Base-by-base conservation (phyloP, 2,113 vertebrate genomes). In the Charina bottae region DNA sequence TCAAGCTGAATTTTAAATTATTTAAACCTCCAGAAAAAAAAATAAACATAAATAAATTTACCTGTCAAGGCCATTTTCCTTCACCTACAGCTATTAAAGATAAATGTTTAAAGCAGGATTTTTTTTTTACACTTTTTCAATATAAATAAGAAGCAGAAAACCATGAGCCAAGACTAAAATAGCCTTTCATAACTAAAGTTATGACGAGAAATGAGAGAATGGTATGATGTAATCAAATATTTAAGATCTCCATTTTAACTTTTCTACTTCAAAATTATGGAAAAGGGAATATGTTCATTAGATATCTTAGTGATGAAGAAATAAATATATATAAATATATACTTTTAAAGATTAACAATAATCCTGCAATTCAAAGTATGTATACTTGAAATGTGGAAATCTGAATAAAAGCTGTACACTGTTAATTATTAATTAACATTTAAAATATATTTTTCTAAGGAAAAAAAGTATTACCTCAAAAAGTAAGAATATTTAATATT, bases 51-150 rank as follows among this genome's bases (percentile, higher is more conserved):
- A 96, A 94, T 96, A 95, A 97, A 95, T 97, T 97, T 97, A 97
- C 96, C 96, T 97, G 96, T 97, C 96, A 97, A 96, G 96, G 96
- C 96, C 96, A 96, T 96, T 97, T 97, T 97, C 96, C 96, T 97
- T 97, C 96, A 96, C 96, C 96, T 97, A 97, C 91, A 97, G 95
- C 96, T 97, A 97, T 96, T 96, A 97, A 97, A 97, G 95, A 97
- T 96, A 97, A 97, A 97, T 95, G 96, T 97, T 97, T 97, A 96
- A 97, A 95, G 94, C 95, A 96, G 94, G 93, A 96, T n/a, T 90
- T 95, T 96, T 95, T 96, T 94, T 96, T 96, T 96, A 49, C 96
- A 60, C 94, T 97, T 96, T 90, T 96, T 97, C 91, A 95, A 96
- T 96, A 96, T 91, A 96, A 96, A 96, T 13, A 91, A 96, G 72